phyloP scores from a whole-genome alignment of 1,140 invertebrate species.

The Cydia splendana region DNA sequence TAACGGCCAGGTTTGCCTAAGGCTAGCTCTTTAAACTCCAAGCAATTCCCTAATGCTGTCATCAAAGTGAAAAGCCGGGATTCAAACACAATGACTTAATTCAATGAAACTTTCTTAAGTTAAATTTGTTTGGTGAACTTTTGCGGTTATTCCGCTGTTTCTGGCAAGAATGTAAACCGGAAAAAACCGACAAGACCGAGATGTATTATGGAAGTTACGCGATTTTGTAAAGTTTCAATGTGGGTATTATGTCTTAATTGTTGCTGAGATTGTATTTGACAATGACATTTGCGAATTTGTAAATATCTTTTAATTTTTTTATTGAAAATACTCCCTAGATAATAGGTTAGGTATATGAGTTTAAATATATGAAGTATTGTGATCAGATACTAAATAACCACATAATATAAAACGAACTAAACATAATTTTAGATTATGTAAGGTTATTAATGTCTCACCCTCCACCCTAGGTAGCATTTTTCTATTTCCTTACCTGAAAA shows the following conservation, averaged over 20 bases:
- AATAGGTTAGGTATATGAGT: too few relatives aligned
- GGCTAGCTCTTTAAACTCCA: neutral
- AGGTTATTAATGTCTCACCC: too few relatives aligned
- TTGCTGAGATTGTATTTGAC: neutral
- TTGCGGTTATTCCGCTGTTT: conserved; percentile 7
- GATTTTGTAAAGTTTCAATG: neutral
- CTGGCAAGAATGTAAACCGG: conserved; percentile 10
- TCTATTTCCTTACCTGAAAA: too few relatives aligned
- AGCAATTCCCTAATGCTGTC: conserved; percentile 15
- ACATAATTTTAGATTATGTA: too few relatives aligned
- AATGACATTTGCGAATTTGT: neutral
- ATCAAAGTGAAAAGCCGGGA: conserved; percentile 20
- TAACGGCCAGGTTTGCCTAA: neutral
- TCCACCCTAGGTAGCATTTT: too few relatives aligned
- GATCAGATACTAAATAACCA: too few relatives aligned
- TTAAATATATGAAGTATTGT: too few relatives aligned
- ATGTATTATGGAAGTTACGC: neutral
- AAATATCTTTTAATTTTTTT: too few relatives aligned
- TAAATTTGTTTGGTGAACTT: conserved; percentile 30
- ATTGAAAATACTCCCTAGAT: too few relatives aligned
- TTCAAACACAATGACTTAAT: conserved; percentile 28
- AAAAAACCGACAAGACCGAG: neutral
- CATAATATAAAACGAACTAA: too few relatives aligned
- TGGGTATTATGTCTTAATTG: neutral
- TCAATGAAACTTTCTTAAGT: conserved; percentile 27